Evolutionary conservation across 2,888 invertebrate genomes (phyloP), one percentile per base, ranked within the genome.

Genomic region (Pachydiplax longipennis): DNA sequence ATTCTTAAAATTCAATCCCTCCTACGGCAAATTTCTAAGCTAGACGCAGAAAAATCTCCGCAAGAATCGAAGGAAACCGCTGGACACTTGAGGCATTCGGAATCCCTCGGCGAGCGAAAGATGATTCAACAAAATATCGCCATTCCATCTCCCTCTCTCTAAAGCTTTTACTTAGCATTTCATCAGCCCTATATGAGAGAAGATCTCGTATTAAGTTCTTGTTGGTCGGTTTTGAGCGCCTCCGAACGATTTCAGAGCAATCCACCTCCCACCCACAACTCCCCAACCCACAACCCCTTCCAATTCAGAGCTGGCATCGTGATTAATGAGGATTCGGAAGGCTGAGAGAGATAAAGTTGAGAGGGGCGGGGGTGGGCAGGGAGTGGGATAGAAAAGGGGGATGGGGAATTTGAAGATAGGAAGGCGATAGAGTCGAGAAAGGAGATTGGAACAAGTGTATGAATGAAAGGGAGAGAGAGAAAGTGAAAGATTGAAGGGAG

Each of bases 251-350:
- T 87, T 53, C 44, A 44, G 44, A 44, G 10, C 83, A 83, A 31
- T 58, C 53, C 18, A 12, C 31, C 65, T 58, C 10, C 58, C 83
- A 31, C 83, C 22, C 81, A 3, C n/a, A 5, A 83, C 82, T 48
- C 53, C 82, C 18, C 53, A 87, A 35, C 61, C 61, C 35, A 53
- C 48, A 15, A 83, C 87, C 87, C 87, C 37, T 83, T n/a, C 61
- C 61, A 37, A 87, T 65, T 87, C 87, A 87, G 87, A 37, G 61
- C 65, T 37, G 61, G 61, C 87, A 87, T 18, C 61, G 87, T 87
- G 87, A 87, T 87, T 87, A 87, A 87, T 87, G 87, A 87, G 87
- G 87, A 87, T 61, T 87, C 87, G n/a, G 65, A 87, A 87, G 87
- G 83, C 58, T 83, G 35, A 83, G 87, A 37, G 58, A 87, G 61